A percentile compares a stretch with the other conserved stretches of the same genome.
Conservation (phyloP, 1,140 invertebrate genomes). For the Brachionus plicatilis region DNA sequence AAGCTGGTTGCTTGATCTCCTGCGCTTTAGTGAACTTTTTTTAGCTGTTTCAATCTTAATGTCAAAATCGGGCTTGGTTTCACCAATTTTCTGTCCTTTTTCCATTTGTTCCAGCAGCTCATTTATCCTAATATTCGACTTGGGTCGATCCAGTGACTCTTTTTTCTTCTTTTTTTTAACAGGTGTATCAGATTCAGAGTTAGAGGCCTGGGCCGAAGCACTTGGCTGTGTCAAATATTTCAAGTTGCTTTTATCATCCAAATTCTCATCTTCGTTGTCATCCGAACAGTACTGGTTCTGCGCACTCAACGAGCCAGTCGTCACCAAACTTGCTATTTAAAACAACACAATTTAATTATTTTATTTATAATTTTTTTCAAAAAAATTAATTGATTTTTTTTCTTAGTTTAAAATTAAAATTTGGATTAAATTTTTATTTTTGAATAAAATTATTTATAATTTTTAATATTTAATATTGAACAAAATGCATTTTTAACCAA, state of each 20-base stretch:
- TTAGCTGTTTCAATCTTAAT: neutral
- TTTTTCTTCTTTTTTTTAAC: slow-evolving; percentile 8
- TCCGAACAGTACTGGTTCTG: neutral
- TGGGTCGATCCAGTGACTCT: neutral
- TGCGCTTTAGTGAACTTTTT: neutral
- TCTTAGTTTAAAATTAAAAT: too few species aligned
- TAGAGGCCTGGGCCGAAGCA: neutral
- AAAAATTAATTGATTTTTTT: too few species aligned
- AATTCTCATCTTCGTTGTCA: neutral
- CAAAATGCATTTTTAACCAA: too few species aligned
- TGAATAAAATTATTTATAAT: too few species aligned
- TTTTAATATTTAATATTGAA: too few species aligned
- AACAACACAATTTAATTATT: neutral
- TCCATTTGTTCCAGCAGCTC: slow-evolving; percentile 13
- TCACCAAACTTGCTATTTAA: neutral
- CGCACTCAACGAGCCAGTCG: neutral
- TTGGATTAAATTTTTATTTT: too few species aligned
- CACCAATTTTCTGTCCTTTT: neutral
- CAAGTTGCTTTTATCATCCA: neutral
- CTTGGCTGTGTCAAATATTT: neutral
- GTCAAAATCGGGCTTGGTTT: neutral
- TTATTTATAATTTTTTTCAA: too few species aligned
- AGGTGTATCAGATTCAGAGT: neutral
- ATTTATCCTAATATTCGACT: slow-evolving; percentile 19
- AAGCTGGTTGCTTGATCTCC: neutral